These are phyloP conservation scores for Drosophila atroscutellata DNA, from an alignment of 2,888 invertebrate species.

Conservation along the genomic window DNA sequence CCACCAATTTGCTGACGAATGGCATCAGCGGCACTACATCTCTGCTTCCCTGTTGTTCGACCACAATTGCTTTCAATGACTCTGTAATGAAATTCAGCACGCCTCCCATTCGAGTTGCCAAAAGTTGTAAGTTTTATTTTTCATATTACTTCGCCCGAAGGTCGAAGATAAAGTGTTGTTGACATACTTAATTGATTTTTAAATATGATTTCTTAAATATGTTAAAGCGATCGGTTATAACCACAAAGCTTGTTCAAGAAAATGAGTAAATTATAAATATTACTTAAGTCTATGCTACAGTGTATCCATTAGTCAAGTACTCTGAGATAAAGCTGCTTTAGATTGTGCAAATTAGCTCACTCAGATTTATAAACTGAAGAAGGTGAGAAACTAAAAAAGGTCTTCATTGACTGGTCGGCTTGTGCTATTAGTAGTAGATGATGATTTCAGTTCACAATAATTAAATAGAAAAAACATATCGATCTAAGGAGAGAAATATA, in stretches of 20 bases:
- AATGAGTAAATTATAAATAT: not conserved
- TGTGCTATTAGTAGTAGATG: too few species aligned
- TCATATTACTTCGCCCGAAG: not conserved
- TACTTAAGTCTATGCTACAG: not conserved
- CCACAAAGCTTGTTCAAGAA: not conserved
- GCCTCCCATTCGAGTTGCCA: not conserved
- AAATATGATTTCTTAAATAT: too few species aligned
- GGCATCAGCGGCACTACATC: not conserved
- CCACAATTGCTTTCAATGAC: constrained; percentile 1
- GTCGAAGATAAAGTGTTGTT: not conserved
- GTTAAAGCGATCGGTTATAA: not conserved
- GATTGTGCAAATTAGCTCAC: not conserved
- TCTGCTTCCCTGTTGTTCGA: not conserved
- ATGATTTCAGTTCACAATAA: too few species aligned
- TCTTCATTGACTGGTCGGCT: not conserved
- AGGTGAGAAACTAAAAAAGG: too few species aligned
- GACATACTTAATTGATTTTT: not conserved
- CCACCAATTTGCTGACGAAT: constrained; percentile 46
- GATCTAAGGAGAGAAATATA: not conserved
- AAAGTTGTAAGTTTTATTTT: not conserved
- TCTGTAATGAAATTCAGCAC: not conserved
- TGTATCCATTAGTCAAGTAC: not conserved
- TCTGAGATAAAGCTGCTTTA: too few species aligned
- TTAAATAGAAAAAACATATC: not conserved
- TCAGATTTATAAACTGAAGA: not conserved